Conservation (phyloP, 2,888 invertebrate genomes). For the Heteropelma amictum region DNA sequence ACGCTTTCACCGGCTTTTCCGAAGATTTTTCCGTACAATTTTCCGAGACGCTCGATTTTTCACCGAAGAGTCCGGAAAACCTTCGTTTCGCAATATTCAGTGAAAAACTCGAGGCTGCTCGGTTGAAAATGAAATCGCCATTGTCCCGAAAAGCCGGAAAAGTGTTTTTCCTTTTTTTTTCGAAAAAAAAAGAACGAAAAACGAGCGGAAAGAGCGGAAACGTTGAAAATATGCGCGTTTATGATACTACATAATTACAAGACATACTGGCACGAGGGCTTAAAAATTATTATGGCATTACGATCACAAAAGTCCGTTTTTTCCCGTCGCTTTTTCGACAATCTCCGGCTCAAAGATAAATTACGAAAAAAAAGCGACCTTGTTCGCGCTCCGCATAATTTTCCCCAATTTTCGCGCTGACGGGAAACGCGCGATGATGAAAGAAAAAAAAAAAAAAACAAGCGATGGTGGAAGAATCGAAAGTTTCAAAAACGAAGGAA, state of each 20-base stretch:
- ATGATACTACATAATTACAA: too few relatives aligned
- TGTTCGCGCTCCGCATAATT: too few relatives aligned
- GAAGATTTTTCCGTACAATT: too few relatives aligned
- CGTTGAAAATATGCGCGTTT: too few relatives aligned
- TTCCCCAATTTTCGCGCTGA: background rate
- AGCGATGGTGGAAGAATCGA: background rate
- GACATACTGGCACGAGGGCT: conserved; percentile 11
- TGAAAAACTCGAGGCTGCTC: conserved; percentile 18
- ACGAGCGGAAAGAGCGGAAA: too few relatives aligned
- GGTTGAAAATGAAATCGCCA: background rate
- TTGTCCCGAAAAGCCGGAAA: background rate
- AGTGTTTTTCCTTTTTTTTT: too few relatives aligned
- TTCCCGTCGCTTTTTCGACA: background rate
- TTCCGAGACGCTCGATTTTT: too few relatives aligned
- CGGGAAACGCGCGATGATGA: conserved; percentile 1
- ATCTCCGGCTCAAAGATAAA: too few relatives aligned
- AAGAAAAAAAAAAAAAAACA: conserved; percentile 29
- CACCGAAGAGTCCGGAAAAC: too few relatives aligned
- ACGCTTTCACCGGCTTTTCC: too few relatives aligned
- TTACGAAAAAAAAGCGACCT: too few relatives aligned
- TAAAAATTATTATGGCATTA: conserved; percentile 26
- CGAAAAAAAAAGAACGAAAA: background rate
- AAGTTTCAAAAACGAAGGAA: conserved; percentile 14
- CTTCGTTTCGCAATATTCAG: too few relatives aligned
- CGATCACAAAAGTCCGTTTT: conserved; percentile 21